phyloP scores from a whole-genome alignment of 1,140 invertebrate species.

The Drosophila mauritiana region DNA sequence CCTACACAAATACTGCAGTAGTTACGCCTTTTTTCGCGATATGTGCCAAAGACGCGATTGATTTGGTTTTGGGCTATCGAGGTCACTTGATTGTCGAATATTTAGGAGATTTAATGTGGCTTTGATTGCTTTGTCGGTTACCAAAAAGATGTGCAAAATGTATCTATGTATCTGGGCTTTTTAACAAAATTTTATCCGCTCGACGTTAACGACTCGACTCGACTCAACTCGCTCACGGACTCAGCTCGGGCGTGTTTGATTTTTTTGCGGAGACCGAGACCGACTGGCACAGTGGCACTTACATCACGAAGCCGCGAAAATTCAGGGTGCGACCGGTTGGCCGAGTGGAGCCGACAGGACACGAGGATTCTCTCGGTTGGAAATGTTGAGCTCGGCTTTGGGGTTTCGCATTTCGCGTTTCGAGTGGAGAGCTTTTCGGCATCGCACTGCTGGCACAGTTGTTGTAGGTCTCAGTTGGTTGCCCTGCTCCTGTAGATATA shows the following conservation, averaged over 20 bases:
- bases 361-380: slow-evolving; percentile 18
- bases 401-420: slow-evolving; percentile 14
- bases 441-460: slow-evolving; percentile 57
- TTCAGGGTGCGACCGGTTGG: slow-evolving; percentile 79
- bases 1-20: slow-evolving; percentile 61
- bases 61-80: slow-evolving; percentile 1
- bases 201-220: slow-evolving; percentile 72
- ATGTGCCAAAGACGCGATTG: slow-evolving; percentile 9
- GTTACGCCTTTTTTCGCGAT: slow-evolving; percentile 58
- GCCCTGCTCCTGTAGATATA: slow-evolving; percentile 37
- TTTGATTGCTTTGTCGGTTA: slow-evolving; percentile 8
- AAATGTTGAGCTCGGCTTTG: slow-evolving; percentile 4
- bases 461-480: slow-evolving; percentile 58
- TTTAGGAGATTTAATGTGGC: slow-evolving; percentile 3
- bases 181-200: slow-evolving; percentile 67
- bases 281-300: slow-evolving; percentile 75
- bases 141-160: slow-evolving; percentile 68
- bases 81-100: slow-evolving; percentile 25
- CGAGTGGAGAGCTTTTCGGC: slow-evolving; percentile 50
- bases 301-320: slow-evolving; percentile 76
- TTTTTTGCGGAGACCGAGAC: slow-evolving; percentile 59
- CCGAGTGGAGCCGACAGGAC: slow-evolving; percentile 29
- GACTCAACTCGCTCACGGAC: slow-evolving; percentile 77
- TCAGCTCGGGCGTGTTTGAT: slow-evolving; percentile 59
- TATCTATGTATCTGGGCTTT: slow-evolving; percentile 68